These are phyloP conservation scores for Zaprionus ghesquierei DNA, from an alignment of 1,140 invertebrate species.

Conservation along the genomic window DNA sequence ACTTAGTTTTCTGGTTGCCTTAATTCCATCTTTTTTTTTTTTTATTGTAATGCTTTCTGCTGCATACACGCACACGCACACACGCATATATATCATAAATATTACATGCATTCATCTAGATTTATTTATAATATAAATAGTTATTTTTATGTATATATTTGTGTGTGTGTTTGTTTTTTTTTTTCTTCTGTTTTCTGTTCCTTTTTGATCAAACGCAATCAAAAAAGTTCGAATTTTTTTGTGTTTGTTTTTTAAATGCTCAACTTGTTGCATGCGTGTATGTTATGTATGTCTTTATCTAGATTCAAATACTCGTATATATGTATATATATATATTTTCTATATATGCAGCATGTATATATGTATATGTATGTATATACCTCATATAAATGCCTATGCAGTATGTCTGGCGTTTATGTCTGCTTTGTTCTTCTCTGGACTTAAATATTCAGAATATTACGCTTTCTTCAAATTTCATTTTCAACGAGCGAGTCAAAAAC, in stretches of 20 bases:
- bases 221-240: constrained; percentile 57
- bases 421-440: constrained; percentile 48
- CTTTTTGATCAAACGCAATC: constrained; percentile 79
- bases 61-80: constrained; percentile 25
- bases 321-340: background rate
- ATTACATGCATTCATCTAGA: constrained; percentile 47
- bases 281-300: constrained; percentile 27
- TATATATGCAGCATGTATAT: too few species aligned
- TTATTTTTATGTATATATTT: constrained; percentile 38
- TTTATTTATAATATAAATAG: constrained; percentile 36
- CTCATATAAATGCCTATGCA: constrained; percentile 66
- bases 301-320: constrained; percentile 39
- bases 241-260: constrained; percentile 63
- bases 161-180: constrained; percentile 54
- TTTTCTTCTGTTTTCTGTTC: constrained; percentile 52
- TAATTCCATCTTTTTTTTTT: constrained; percentile 24
- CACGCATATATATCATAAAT: constrained; percentile 40
- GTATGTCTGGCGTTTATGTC: constrained; percentile 23
- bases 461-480: constrained; percentile 22
- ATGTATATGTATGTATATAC: constrained; percentile 27
- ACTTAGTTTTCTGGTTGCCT: constrained; percentile 49
- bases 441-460: constrained; percentile 46
- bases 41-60: constrained; percentile 64
- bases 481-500: constrained; percentile 48
- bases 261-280: constrained; percentile 66